These are phyloP conservation scores for Artemisiospiza belli DNA, from an alignment of 2,113 vertebrate genomes.

Conservation along the genomic window DNA sequence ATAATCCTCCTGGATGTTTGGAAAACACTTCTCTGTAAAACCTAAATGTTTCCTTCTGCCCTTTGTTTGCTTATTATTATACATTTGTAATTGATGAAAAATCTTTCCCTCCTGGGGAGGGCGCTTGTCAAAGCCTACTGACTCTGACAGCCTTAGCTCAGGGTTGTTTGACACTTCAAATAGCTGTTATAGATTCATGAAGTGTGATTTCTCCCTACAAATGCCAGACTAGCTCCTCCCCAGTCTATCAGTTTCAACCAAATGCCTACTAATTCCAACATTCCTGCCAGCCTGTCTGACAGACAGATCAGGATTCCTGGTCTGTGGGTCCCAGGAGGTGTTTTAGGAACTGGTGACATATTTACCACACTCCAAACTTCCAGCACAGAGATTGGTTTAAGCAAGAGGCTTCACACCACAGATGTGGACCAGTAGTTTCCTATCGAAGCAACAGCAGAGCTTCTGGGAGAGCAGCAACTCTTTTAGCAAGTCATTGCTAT, in stretches of 20 bases:
- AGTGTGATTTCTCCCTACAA: background rate
- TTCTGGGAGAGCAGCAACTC: background rate
- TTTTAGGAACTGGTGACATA: constrained; percentile 3
- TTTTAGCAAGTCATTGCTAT: background rate
- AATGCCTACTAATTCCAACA: background rate
- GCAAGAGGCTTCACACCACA: background rate
- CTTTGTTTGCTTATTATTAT: background rate
- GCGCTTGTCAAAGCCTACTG: background rate
- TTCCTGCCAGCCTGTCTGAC: background rate
- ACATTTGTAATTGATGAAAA: background rate
- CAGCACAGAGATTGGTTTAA: background rate
- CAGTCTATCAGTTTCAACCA: background rate
- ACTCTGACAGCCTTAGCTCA: background rate
- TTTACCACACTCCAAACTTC: background rate
- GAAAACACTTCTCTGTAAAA: background rate
- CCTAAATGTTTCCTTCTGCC: background rate
- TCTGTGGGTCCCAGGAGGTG: background rate
- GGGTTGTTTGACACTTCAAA: background rate
- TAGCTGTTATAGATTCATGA: background rate
- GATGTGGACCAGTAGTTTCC: background rate
- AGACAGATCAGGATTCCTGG: background rate
- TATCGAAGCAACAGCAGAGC: background rate
- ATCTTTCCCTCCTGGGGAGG: background rate
- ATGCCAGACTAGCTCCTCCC: background rate
- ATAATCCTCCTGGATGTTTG: background rate